A percentile compares a stretch with the other conserved stretches of the same genome.
Evolutionary conservation across 2,888 invertebrate species (phyloP).

Genomic region (Drosophila planitibia): DNA sequence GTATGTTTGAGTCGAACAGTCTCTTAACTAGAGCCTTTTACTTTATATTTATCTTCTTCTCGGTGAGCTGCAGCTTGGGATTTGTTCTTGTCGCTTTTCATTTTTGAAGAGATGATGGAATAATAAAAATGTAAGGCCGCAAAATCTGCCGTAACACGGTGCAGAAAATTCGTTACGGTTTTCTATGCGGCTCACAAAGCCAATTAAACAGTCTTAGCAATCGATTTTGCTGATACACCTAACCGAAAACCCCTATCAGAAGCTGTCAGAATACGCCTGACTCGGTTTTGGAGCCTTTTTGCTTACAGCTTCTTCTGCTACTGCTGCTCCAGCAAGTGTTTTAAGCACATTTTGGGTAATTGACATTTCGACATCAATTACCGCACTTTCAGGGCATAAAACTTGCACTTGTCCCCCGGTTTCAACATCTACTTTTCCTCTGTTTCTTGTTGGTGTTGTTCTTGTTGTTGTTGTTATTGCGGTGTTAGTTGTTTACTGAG

Average conservation of each 20-base stretch:
- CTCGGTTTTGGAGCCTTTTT: conserved; percentile 17
- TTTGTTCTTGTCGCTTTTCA: conserved; percentile 41
- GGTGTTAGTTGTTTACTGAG: conserved; percentile 38
- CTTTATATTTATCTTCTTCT: conserved; percentile 13
- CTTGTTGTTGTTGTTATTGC: conserved; percentile 12
- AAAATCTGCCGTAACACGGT: conserved; percentile 10
- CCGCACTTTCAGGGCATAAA: conserved; percentile 57
- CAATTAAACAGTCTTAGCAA: conserved; percentile 64
- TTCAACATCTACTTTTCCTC: neutral
- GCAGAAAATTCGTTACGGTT: conserved; percentile 20
- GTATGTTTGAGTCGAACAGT: neutral
- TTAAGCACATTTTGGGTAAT: conserved; percentile 72
- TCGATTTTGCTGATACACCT: conserved; percentile 55
- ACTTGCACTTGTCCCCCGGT: conserved; percentile 34
- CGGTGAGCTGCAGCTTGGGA: conserved; percentile 29
- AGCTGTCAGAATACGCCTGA: conserved; percentile 24
- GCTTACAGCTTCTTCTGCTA: conserved; percentile 14
- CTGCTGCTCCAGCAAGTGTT: conserved; percentile 54
- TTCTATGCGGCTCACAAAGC: conserved; percentile 50
- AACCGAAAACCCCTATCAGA: conserved; percentile 5
- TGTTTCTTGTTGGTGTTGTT: conserved; percentile 1
- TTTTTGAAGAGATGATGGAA: conserved; percentile 29
- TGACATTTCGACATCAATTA: conserved; percentile 76
- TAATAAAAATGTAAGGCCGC: conserved; percentile 44
- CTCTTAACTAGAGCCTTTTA: neutral